Percentiles rank a stretch among this genome's conserved stretches.
Evolutionary conservation across 1,140 invertebrate genomes (phyloP).

Genomic region (Carposina sasakii): DNA sequence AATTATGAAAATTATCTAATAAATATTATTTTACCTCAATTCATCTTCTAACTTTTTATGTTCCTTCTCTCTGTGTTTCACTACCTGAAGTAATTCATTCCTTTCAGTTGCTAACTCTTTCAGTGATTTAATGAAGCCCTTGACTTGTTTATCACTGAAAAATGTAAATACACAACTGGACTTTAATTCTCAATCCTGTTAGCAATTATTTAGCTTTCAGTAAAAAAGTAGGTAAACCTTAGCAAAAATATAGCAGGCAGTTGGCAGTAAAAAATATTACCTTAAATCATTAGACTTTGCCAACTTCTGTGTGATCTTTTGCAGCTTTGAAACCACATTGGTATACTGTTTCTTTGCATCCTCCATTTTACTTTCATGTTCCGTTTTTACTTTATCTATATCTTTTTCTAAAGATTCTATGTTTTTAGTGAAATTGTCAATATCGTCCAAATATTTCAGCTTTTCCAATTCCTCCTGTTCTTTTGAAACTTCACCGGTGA

Average conservation of each 20-base stretch:
- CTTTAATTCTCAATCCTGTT: background rate
- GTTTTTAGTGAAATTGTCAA: slow-evolving; percentile 70
- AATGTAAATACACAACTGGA: slow-evolving; percentile 8
- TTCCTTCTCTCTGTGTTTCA: slow-evolving; percentile 53
- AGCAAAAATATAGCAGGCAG: too few species aligned
- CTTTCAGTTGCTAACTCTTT: slow-evolving; percentile 56
- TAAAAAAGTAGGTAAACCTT: too few species aligned
- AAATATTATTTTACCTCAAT: slow-evolving; percentile 38
- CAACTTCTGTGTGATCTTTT: slow-evolving; percentile 49
- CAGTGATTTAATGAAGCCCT: slow-evolving; percentile 53
- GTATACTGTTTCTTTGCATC: slow-evolving; percentile 54
- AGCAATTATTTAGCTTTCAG: too few species aligned
- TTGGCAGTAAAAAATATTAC: too few species aligned
- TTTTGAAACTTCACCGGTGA: slow-evolving; percentile 58
- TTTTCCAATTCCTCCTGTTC: slow-evolving; percentile 58
- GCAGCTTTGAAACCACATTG: slow-evolving; percentile 36
- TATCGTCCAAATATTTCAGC: slow-evolving; percentile 62
- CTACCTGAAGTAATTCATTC: slow-evolving; percentile 52
- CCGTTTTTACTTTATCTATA: slow-evolving; percentile 60
- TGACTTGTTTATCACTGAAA: slow-evolving; percentile 59
- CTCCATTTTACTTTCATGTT: slow-evolving; percentile 63
- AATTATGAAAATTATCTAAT: background rate
- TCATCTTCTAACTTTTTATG: slow-evolving; percentile 44
- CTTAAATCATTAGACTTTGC: slow-evolving; percentile 52
- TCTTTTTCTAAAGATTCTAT: slow-evolving; percentile 74